Base-by-base conservation (phyloP, 1,140 invertebrate species). In the Macrotrachela quadricornifera region DNA sequence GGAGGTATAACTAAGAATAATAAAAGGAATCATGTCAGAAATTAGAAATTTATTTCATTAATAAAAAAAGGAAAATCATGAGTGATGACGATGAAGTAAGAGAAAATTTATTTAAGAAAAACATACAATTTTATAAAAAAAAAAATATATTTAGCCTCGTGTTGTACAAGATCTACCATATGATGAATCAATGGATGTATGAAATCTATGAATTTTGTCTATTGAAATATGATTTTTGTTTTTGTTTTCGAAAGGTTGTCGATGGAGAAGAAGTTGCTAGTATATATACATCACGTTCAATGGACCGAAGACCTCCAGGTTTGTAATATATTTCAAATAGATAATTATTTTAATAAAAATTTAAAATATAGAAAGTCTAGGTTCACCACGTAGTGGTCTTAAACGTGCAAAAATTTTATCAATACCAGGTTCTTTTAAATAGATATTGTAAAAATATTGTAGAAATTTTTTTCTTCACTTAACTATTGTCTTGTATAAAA, bases 181-280 rank as follows among this genome's bases (percentile, higher is more conserved):
- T 55, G 67, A 69, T 58, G 67, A 69, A 57, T 62, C 63, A 39
- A 42, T 53, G 40, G 51, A 53, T 46, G 51, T 53, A 13, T 6
- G n/a, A 6, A 11, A 41, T 13, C 10, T 8, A 39, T 39, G 8
- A 9, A 39, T 39, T 9, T 39, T 9, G 38, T 9, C 8, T 9
- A 39, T 39, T 9, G 12, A 41, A 6, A 13, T 13, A 41, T 13
- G 11, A 6, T 11, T 41, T 41, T 12, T 13, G 10, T 41, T 11
- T 41, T 21, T 55, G 65, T 46, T 64, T 65, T 59, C 62, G 2
- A 8, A 30, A 30, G 21, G 21, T 30, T 30, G 21, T 8, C 51
- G 67, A 69, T 57, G 59, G 59, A 14, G 67, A 69, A 50, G 67
- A 69, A 50, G 63, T 69, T 36, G 63, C 63, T 10, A 69, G 67